phyloP scores from a whole-genome alignment of 2,797 vertebrate genomes.

The Enteromius argenteus region DNA sequence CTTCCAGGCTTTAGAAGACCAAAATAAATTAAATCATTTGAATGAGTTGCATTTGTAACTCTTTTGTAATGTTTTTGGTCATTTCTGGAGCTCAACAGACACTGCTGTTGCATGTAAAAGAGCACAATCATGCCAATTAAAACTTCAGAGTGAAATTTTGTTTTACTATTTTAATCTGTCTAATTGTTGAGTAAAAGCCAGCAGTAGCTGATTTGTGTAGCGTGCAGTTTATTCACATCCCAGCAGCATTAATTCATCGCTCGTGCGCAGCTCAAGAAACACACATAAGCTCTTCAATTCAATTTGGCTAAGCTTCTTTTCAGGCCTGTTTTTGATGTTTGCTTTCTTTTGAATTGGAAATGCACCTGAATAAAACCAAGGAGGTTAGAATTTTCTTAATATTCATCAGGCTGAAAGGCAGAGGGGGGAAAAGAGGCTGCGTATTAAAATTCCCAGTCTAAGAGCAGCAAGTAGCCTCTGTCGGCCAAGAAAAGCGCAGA shows the following conservation, averaged over 20 bases:
- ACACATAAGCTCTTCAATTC: slow-evolving; percentile 28
- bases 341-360: slow-evolving; percentile 43
- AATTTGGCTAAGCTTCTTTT: slow-evolving; percentile 33
- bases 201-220: not conserved
- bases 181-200: not conserved
- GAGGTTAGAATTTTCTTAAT: slow-evolving; percentile 8
- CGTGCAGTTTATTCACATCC: not conserved
- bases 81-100: not conserved
- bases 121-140: not conserved
- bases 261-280: not conserved
- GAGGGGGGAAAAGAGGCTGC: slow-evolving; percentile 1
- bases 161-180: not conserved
- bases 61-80: not conserved
- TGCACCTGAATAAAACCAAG: slow-evolving; percentile 4
- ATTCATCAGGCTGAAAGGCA: slow-evolving; percentile 34
- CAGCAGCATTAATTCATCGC: slow-evolving; percentile 11
- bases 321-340: slow-evolving; percentile 37
- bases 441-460: slow-evolving; percentile 52
- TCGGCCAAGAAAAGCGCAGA: slow-evolving; percentile 22
- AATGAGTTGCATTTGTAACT: not conserved
- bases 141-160: not conserved
- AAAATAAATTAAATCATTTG: not conserved
- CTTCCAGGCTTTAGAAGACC: not conserved
- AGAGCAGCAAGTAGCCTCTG: slow-evolving; percentile 25
- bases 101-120: not conserved